Evolutionary conservation across 2,797 vertebrate species (phyloP).

Genomic region (Mormyrops attenuatus): DNA sequence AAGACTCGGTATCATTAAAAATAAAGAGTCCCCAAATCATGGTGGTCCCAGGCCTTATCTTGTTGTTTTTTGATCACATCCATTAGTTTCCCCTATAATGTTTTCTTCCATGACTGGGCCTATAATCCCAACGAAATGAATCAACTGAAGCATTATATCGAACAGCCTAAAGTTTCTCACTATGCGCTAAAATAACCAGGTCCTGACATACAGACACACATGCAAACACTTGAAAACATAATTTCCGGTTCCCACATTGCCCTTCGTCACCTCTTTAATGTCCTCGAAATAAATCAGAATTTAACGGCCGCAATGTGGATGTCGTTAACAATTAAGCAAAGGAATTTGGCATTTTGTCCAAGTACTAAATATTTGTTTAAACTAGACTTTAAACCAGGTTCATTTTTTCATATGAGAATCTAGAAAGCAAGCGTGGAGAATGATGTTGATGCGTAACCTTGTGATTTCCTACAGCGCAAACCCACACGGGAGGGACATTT

Average conservation of each 20-base stretch:
- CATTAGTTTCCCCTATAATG: background rate
- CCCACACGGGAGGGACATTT: background rate
- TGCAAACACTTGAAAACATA: background rate
- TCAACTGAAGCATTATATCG: background rate
- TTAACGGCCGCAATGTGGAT: background rate
- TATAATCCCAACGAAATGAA: background rate
- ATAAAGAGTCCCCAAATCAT: background rate
- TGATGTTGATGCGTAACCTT: background rate
- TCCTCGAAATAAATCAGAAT: background rate
- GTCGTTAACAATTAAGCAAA: background rate
- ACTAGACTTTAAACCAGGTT: background rate
- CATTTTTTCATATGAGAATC: background rate
- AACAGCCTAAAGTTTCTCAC: background rate
- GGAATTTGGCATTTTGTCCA: background rate
- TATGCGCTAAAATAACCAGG: background rate
- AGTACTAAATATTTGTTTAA: background rate
- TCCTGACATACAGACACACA: background rate
- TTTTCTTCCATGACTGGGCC: background rate
- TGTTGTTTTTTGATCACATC: background rate
- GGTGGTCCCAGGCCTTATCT: background rate
- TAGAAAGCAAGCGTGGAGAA: background rate
- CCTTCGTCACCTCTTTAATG: background rate
- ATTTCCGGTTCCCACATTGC: background rate
- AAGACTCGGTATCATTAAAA: background rate
- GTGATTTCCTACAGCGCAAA: background rate